A percentile compares a stretch with the other conserved stretches of the same genome.
Evolutionary conservation across 2,888 invertebrate species (phyloP).

Genomic region (Dinocampus coccinellae): DNA sequence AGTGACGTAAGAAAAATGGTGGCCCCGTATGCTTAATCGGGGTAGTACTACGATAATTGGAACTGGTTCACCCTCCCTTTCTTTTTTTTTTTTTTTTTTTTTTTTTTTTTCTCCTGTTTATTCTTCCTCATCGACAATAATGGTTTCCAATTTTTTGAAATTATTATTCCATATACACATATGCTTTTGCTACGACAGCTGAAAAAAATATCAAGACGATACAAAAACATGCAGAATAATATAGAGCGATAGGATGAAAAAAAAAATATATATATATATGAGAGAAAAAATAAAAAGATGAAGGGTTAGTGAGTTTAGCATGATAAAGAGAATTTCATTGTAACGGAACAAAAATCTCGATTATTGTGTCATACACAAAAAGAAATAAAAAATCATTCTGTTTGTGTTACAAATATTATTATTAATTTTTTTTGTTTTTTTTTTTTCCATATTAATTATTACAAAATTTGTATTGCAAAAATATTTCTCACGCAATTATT

Average conservation of each 20-base stretch:
- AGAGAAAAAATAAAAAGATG: background rate
- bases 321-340: background rate
- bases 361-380: background rate
- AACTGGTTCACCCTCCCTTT: conserved; percentile 25
- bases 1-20: conserved; percentile 10
- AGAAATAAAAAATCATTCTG: conserved; percentile 1
- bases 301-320: background rate
- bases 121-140: background rate
- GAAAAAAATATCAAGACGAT: conserved; percentile 8
- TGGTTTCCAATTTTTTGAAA: conserved; percentile 32
- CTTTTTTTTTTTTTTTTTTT: too few species aligned
- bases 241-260: background rate
- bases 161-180: conserved; percentile 3
- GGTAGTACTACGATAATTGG: conserved; percentile 22
- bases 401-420: background rate
- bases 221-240: background rate
- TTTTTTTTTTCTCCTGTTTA: too few species aligned
- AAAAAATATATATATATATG: too few species aligned
- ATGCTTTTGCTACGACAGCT: background rate
- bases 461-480: conserved; percentile 23
- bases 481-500: conserved; percentile 16
- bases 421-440: conserved; percentile 8
- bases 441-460: background rate
- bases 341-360: background rate
- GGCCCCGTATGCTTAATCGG: background rate